Evolutionary conservation across 2,113 vertebrate genomes (phyloP).

Genomic region (Peromyscus maniculatus): DNA sequence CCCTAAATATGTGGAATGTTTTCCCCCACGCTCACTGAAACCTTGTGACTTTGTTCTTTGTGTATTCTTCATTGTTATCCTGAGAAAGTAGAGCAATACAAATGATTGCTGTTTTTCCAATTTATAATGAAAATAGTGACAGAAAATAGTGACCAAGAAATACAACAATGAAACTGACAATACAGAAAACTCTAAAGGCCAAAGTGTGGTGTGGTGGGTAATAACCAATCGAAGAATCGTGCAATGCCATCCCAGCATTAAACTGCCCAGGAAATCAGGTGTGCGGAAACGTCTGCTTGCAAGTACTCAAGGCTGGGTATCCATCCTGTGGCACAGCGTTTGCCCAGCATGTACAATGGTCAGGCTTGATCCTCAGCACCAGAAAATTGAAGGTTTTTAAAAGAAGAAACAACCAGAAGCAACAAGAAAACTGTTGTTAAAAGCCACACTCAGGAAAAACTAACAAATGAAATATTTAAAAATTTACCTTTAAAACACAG

Average conservation of each 20-base stretch:
- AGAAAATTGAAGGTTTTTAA: background rate
- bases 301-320: background rate
- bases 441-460: background rate
- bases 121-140: background rate
- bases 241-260: background rate
- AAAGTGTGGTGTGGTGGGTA: slow-evolving; percentile 3
- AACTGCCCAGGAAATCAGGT: background rate
- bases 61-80: background rate
- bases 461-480: background rate
- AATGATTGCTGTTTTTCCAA: background rate
- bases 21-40: background rate
- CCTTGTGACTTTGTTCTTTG: background rate
- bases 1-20: no score
- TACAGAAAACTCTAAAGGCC: background rate
- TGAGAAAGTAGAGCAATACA: slow-evolving; percentile 23
- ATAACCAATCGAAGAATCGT: slow-evolving; percentile 9
- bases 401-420: background rate
- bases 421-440: slow-evolving; percentile 23
- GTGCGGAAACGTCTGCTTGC: background rate
- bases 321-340: no score
- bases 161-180: slow-evolving; percentile 14
- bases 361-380: background rate
- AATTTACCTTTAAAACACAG: slow-evolving; percentile 1
- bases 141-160: slow-evolving; percentile 20
- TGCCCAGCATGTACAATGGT: background rate